Evolutionary conservation across 2,888 invertebrate species (phyloP).

Genomic region (Cantharis rufa): DNA sequence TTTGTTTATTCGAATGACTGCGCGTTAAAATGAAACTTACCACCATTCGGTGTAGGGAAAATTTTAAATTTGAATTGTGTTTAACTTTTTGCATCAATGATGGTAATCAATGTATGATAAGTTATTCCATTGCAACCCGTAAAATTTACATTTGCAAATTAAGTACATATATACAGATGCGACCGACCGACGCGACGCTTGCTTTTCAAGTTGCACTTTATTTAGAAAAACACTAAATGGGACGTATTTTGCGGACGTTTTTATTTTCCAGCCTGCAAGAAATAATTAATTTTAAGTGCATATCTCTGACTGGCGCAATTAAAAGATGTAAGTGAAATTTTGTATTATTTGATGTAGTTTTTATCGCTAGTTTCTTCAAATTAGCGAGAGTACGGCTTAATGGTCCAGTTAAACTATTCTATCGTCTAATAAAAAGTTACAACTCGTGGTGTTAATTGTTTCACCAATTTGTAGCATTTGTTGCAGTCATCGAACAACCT

Average conservation of each 20-base stretch:
- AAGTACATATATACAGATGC: not conserved
- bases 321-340: conserved; percentile 23
- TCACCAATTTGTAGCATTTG: conserved; percentile 6
- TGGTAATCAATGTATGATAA: not conserved
- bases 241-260: conserved; percentile 2
- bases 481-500: not conserved
- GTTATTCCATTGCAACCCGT: not conserved
- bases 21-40: not conserved
- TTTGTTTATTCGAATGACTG: not conserved
- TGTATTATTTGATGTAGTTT: conserved; percentile 17
- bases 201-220: not conserved
- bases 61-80: not conserved
- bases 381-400: conserved; percentile 26
- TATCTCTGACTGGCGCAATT: conserved; percentile 1
- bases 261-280: conserved; percentile 63
- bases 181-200: not conserved
- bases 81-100: not conserved
- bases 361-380: conserved; percentile 23
- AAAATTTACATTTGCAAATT: not conserved
- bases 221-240: not conserved
- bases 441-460: conserved; percentile 13
- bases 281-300: conserved; percentile 13
- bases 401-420: conserved; percentile 21
- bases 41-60: not conserved
- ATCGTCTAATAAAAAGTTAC: conserved; percentile 21